Percentiles rank a stretch among this genome's conserved stretches.
phyloP scores from a whole-genome alignment of 2,888 invertebrate species.

The Leistus spinibarbis region DNA sequence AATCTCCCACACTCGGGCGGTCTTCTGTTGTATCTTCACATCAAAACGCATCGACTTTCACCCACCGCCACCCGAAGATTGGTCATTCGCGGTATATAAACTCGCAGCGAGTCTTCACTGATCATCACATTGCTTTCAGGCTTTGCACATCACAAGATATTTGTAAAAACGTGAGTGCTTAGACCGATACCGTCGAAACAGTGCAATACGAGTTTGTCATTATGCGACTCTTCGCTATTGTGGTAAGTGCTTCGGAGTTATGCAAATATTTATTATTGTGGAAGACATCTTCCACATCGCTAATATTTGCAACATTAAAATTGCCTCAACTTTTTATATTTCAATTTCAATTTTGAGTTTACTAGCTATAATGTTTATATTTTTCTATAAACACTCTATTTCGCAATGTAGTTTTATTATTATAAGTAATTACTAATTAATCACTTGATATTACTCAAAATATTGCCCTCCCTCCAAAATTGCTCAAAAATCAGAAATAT shows the following conservation, averaged over 20 bases:
- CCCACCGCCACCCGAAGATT: slow-evolving; percentile 17
- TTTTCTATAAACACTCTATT: no score
- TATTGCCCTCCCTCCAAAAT: no score
- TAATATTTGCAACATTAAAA: no score
- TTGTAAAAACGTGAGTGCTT: neutral
- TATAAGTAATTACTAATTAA: no score
- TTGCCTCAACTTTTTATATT: no score
- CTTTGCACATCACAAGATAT: neutral
- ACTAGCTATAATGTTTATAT: no score
- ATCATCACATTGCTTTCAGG: neutral
- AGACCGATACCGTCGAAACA: neutral
- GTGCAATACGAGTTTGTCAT: neutral
- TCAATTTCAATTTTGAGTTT: no score
- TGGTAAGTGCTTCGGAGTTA: slow-evolving; percentile 18
- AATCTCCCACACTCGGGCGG: slow-evolving; percentile 32
- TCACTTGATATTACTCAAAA: no score
- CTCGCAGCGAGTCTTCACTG: neutral
- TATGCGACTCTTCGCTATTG: slow-evolving; percentile 23
- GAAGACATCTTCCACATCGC: no score
- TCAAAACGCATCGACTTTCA: slow-evolving; percentile 24
- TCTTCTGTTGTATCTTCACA: neutral
- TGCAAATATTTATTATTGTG: no score
- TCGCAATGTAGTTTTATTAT: no score
- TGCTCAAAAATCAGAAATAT: no score
- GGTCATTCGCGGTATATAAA: slow-evolving; percentile 28